Conservation (phyloP, 2,888 invertebrate genomes). For the Euspilapteryx auroguttella region DNA sequence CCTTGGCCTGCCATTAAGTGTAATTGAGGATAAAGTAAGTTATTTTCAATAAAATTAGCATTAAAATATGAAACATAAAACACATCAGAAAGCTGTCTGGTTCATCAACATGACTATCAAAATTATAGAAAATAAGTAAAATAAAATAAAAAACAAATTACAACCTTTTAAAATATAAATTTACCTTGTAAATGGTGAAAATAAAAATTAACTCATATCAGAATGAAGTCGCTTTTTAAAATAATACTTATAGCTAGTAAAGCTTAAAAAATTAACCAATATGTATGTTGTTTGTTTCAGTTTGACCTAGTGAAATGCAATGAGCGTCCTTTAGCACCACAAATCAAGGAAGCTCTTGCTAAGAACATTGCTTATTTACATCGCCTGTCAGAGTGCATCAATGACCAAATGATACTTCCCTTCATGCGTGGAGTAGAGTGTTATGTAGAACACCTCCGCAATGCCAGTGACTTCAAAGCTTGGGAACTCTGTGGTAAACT, state of each 20-base stretch:
- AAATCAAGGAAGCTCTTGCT: conserved; percentile 40
- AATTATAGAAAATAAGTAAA: too few relatives aligned
- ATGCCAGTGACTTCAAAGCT: conserved; percentile 47
- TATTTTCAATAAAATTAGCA: too few relatives aligned
- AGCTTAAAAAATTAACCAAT: too few relatives aligned
- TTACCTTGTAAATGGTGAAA: too few relatives aligned
- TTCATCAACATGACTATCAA: too few relatives aligned
- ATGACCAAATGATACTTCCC: conserved; percentile 44
- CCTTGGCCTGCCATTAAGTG: conserved; percentile 34
- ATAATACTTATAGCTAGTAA: too few relatives aligned
- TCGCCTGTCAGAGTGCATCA: conserved; percentile 40
- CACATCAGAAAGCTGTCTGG: too few relatives aligned
- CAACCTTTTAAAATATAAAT: too few relatives aligned
- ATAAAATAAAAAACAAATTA: too few relatives aligned
- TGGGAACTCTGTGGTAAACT: conserved; percentile 48
- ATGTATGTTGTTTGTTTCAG: conserved; percentile 17
- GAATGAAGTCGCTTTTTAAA: too few relatives aligned
- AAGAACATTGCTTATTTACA: conserved; percentile 46
- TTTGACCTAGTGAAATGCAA: conserved; percentile 44
- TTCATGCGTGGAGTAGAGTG: conserved; percentile 46
- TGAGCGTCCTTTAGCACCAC: conserved; percentile 33
- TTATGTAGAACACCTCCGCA: conserved; percentile 37
- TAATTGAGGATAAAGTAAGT: conserved; percentile 38
- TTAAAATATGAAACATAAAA: too few relatives aligned
- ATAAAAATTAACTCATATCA: too few relatives aligned